Evolutionary conservation across 37 sponge, comb jelly and placozoan genomes (phyloP).

Genomic region (Ephydatia muelleri): DNA sequence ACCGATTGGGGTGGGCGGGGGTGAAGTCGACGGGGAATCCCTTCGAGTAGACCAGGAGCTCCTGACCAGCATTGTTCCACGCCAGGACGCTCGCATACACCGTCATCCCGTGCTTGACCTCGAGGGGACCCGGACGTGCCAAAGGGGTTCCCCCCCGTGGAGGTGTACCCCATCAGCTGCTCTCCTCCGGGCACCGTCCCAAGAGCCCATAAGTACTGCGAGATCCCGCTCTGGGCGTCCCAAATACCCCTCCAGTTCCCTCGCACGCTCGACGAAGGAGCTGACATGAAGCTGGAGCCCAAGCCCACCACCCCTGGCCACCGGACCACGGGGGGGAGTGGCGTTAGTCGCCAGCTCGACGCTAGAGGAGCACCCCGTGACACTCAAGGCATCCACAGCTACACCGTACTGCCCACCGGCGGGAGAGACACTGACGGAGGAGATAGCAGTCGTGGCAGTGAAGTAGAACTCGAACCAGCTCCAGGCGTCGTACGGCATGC

Average conservation of each 20-base stretch:
- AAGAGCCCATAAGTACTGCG: slow-evolving; percentile 61
- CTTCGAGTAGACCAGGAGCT: slow-evolving; percentile 38
- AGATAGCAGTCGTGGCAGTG: slow-evolving; percentile 5
- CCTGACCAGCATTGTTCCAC: slow-evolving; percentile 60
- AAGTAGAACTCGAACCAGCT: slow-evolving; percentile 11
- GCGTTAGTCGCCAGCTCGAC: background rate
- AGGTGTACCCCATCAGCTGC: slow-evolving; percentile 52
- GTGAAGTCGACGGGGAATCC: slow-evolving; percentile 59
- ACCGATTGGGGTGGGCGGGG: slow-evolving; percentile 30
- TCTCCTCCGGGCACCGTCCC: slow-evolving; percentile 71
- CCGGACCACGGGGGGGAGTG: background rate
- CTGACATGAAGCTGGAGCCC: background rate
- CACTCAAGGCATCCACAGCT: slow-evolving; percentile 33
- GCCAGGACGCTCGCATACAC: slow-evolving; percentile 51
- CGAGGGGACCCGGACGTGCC: background rate
- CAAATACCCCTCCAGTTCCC: slow-evolving; percentile 38
- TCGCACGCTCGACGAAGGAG: background rate
- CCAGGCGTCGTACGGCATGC: slow-evolving; percentile 11
- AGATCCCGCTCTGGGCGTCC: slow-evolving; percentile 63
- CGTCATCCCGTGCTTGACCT: slow-evolving; percentile 7
- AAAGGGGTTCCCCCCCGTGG: slow-evolving; percentile 25
- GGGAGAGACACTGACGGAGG: slow-evolving; percentile 16
- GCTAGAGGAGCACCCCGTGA: slow-evolving; percentile 2
- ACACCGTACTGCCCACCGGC: background rate
- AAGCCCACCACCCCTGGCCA: slow-evolving; percentile 23